Percentiles rank a stretch among this genome's conserved stretches.
phyloP scores from a whole-genome alignment of 2,888 invertebrate genomes.

The Meiosimyza decipiens region DNA sequence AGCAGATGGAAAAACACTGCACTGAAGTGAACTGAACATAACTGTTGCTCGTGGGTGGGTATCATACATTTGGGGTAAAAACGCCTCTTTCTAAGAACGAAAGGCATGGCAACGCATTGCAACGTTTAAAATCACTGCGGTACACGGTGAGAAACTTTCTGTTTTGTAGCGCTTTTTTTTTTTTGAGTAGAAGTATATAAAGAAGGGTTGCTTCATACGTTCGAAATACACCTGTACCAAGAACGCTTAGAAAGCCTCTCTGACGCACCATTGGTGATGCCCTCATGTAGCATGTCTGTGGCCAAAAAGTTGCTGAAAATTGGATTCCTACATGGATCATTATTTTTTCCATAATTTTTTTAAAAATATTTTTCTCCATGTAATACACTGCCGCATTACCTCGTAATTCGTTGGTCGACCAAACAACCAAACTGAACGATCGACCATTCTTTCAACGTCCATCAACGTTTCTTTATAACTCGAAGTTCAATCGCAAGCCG shows the following conservation, averaged over 20 bases:
- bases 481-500: slow-evolving; percentile 66
- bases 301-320: no score
- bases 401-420: slow-evolving; percentile 21
- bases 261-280: no score
- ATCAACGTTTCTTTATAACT: slow-evolving; percentile 64
- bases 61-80: slow-evolving; percentile 64
- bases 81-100: slow-evolving; percentile 57
- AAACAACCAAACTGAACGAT: slow-evolving; percentile 35
- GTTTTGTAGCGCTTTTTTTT: no score
- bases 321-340: no score
- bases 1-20: slow-evolving; percentile 25
- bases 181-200: no score
- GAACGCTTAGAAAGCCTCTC: no score
- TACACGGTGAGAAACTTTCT: slow-evolving; percentile 31
- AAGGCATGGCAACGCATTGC: slow-evolving; percentile 20
- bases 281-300: no score
- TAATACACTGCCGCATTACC: not conserved
- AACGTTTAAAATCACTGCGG: slow-evolving; percentile 44
- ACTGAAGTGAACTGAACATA: slow-evolving; percentile 24
- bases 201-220: no score
- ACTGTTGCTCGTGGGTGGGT: slow-evolving; percentile 63
- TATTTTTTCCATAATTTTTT: no score
- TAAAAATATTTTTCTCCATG: not conserved
- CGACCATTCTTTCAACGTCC: slow-evolving; percentile 60
- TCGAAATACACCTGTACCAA: no score